Evolutionary conservation across 1,140 invertebrate genomes (phyloP), one percentile per base, ranked within the genome.

Genomic region (Carposina sasakii): DNA sequence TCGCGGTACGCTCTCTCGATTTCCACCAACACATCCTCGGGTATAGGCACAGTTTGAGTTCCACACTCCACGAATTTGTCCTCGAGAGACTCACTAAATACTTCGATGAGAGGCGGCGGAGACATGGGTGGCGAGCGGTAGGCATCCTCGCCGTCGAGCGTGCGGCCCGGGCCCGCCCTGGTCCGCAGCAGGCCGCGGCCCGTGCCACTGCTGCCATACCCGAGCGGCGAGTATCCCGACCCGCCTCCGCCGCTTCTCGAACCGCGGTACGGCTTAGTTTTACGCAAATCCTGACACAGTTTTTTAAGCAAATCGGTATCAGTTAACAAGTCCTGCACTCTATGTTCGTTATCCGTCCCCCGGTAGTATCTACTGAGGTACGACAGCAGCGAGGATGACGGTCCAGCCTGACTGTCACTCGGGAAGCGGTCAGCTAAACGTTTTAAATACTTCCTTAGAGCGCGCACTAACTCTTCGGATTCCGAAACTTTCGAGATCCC

Each of bases 271-370:
- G 89, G 87, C 60, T 91, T 88, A 3, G 91, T 88, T 63, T 91
- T 90, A 52, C 91, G 85, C 33, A 92, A 73, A 63, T 92, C 90
- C 61, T 91, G 91, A 60, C 92, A 92, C 1, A 92, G 73, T 60
- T 89, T 91, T 71, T 92, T 91, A 43, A 93, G 76, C 1, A 91
- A 81, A 65, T 90, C 92, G 43, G 90, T 85, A 71, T 93, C 90
- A 2, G 90, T 92, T 24, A 92, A 71, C 17, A 92, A 84, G 63
- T 92, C 90, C 43, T 90, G 90, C 58, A 93, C 90, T 9, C 91
- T 87, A 70, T 88, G 89, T 51, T 92, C 88, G 41, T 90, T 82
- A 52, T 89, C 91, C 0, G 87, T 81, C 2, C 88, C 89, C 33
- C 89, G 88, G 61, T 91, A 92, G 62, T 92, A 91, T 31, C 91